Evolutionary conservation across 2,113 vertebrate species (phyloP).

Genomic region (Petaurus breviceps): DNA sequence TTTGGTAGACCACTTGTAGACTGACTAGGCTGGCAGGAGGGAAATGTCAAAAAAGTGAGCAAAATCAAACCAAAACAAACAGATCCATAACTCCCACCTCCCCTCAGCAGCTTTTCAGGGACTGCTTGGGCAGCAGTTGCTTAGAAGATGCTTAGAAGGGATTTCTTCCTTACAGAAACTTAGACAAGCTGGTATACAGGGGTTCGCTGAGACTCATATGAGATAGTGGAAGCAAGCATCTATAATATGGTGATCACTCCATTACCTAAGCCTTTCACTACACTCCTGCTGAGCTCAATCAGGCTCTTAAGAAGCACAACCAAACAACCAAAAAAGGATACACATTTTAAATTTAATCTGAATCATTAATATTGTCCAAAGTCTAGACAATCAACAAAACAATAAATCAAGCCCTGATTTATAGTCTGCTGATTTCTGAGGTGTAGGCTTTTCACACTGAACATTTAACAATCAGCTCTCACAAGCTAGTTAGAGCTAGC

Average conservation of each 20-base stretch:
- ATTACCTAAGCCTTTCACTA: background rate
- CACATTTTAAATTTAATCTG: background rate
- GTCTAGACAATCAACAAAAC: background rate
- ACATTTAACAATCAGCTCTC: background rate
- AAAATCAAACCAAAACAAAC: background rate
- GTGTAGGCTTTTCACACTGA: background rate
- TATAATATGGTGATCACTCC: background rate
- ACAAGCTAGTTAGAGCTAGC: background rate
- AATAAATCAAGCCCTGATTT: background rate
- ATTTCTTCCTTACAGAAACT: background rate
- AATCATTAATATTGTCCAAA: background rate
- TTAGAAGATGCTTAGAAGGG: background rate
- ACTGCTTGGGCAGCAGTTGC: background rate
- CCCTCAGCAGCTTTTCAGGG: background rate
- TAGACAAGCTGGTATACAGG: background rate
- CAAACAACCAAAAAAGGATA: background rate
- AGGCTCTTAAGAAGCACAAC: background rate
- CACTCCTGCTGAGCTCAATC: background rate
- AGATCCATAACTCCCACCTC: background rate
- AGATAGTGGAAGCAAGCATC: background rate
- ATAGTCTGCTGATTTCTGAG: background rate
- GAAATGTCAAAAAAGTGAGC: background rate
- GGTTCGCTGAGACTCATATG: background rate
- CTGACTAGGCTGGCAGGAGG: background rate
- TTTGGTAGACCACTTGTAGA: background rate